phyloP scores from a whole-genome alignment of 1,140 invertebrate species.

The Zaprionus vittiger region DNA sequence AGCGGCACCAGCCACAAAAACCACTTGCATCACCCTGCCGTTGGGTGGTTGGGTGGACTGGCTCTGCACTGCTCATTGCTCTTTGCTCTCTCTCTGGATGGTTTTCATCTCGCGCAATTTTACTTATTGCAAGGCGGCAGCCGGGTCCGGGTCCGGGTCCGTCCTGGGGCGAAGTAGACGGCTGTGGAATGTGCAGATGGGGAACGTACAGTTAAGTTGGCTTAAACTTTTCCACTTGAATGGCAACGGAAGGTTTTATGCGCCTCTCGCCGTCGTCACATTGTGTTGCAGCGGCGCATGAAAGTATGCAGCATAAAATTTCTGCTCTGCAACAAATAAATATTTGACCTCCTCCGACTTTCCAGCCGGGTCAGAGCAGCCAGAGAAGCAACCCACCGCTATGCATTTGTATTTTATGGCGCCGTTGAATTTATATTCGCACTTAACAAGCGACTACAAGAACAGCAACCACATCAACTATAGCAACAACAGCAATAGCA shows the following conservation, averaged over 20 bases:
- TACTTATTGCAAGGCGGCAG: constrained; percentile 15
- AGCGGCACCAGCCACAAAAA: constrained; percentile 39
- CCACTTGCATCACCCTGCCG: background rate
- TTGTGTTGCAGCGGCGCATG: constrained; percentile 68
- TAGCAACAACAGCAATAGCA: constrained; percentile 22
- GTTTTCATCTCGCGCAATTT: constrained; percentile 70
- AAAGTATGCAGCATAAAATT: constrained; percentile 79
- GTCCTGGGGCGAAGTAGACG: constrained; percentile 27
- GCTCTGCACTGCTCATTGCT: background rate
- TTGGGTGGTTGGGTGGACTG: background rate
- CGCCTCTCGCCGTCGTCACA: constrained; percentile 41
- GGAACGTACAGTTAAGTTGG: constrained; percentile 67
- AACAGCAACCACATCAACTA: constrained; percentile 43
- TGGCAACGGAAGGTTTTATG: constrained; percentile 81
- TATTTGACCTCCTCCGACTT: constrained; percentile 55
- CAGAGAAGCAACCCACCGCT: background rate
- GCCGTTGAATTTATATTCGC: constrained; percentile 78
- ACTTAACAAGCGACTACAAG: constrained; percentile 74
- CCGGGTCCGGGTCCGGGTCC: background rate
- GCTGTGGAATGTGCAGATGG: constrained; percentile 13
- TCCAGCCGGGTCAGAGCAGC: background rate
- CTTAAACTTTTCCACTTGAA: constrained; percentile 82
- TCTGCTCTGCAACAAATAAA: constrained; percentile 76
- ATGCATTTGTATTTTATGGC: constrained; percentile 57
- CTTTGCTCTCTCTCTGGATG: constrained; percentile 40